phyloP scores from a whole-genome alignment of 2,797 vertebrate species.

The Takifugu ocellatus region DNA sequence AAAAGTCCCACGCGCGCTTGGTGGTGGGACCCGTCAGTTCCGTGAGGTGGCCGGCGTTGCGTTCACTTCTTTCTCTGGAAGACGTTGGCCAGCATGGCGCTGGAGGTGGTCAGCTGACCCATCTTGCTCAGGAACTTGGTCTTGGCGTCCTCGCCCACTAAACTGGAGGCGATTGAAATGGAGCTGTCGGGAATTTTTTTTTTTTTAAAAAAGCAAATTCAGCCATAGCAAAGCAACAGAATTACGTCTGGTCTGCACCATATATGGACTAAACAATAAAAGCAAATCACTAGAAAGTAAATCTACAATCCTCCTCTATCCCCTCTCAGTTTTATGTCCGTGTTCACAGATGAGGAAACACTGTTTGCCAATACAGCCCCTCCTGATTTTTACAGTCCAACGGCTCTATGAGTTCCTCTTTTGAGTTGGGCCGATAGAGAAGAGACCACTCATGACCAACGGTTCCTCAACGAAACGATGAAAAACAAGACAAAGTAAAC shows the following conservation, averaged over 20 bases:
- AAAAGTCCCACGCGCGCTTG: slow-evolving; percentile 63
- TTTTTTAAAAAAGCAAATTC: not conserved
- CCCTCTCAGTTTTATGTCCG: slow-evolving; percentile 1
- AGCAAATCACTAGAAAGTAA: not conserved
- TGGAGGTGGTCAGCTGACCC: slow-evolving; percentile 98
- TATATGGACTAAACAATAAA: not conserved
- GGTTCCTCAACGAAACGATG: not conserved
- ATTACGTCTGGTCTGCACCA: not conserved
- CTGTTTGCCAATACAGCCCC: slow-evolving; percentile 38
- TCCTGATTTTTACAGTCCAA: slow-evolving; percentile 59
- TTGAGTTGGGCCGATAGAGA: slow-evolving; percentile 18
- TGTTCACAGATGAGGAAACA: slow-evolving; percentile 21
- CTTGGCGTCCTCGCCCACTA: slow-evolving; percentile 97
- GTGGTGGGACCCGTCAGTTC: slow-evolving; percentile 66
- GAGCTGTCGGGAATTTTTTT: slow-evolving; percentile 71
- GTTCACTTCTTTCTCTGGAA: slow-evolving; percentile 97
- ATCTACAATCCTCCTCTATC: not conserved
- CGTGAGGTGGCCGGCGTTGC: slow-evolving; percentile 5
- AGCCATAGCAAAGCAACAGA: not conserved
- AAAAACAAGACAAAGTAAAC: too few relatives aligned
- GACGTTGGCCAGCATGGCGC: slow-evolving; percentile 98
- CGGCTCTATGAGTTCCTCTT: slow-evolving; percentile 66
- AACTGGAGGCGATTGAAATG: slow-evolving; percentile 94
- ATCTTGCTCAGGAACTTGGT: slow-evolving; percentile 99
- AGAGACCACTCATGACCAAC: slow-evolving; percentile 1